Base-by-base conservation (phyloP, 2,888 invertebrate species). In the Eustalomyia histrio region DNA sequence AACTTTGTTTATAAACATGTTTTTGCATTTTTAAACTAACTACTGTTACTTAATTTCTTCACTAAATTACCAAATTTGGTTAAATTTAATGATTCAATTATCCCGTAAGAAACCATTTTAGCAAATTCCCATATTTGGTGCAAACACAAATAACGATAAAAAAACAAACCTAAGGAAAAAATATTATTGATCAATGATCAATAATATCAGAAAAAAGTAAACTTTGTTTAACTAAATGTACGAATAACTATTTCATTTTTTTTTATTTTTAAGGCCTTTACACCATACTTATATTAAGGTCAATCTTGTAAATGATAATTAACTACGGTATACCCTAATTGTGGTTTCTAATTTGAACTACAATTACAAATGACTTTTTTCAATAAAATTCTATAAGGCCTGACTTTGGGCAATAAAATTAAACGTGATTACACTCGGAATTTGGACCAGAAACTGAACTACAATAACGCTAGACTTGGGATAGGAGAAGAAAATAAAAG, bases 51-150 rank as follows among this genome's bases (percentile, higher is more conserved):
- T 64, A 71, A 76, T 71, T 29, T 57, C 17, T 50, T 39, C 24
- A 47, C 35, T 63, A n/a, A 9, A 58, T 67, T 72, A 74, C 88
- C 88, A 86, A 87, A 88, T 88, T 88, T 88, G 88, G 87, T 84
- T 81, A 85, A 85, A 87, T 85, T 87, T 88, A 88, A 88, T 88
- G 88, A 88, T 88, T 87, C 87, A 87, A 88, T 88, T 87, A 88
- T 87, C 84, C 85, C 86, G 83, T 85, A 84, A 85, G 83, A 83
- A 85, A 39, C 39, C 12, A 39, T 39, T 39, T 39, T 39, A 85
- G 64, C 68, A 43, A 64, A 76, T 53, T 21, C 16, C 75, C 72
- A 16, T 69, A 76, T 76, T 47, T 73, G 76, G 80, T 10, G 0
- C 10, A 52, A 21, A 53, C 29, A 16, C 43, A 73, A 61, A 63